Evolutionary conservation across 2,888 invertebrate species (phyloP).

Genomic region (Eurytoma californica): DNA sequence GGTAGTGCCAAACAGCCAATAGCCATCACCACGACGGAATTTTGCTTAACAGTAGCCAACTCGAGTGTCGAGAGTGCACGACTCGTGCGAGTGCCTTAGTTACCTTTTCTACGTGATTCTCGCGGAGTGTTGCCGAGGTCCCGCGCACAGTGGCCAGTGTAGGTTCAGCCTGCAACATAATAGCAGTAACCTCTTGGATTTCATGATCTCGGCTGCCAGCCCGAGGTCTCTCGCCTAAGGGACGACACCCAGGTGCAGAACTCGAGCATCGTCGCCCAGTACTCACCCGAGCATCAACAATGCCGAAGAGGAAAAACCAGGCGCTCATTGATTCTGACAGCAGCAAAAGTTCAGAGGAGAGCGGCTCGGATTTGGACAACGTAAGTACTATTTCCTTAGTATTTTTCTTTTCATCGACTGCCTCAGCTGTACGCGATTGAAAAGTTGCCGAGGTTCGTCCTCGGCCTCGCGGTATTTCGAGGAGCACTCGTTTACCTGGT

Average conservation of each 20-base stretch:
- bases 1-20: too few relatives aligned
- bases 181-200: not conserved
- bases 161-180: too few relatives aligned
- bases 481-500: not conserved
- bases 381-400: slow-evolving; percentile 78
- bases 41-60: too few relatives aligned
- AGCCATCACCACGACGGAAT: too few relatives aligned
- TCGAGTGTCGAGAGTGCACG: too few relatives aligned
- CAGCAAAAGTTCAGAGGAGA: slow-evolving; percentile 82
- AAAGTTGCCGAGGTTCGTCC: too few relatives aligned
- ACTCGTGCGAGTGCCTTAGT: too few relatives aligned
- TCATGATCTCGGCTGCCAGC: not conserved
- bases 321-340: slow-evolving; percentile 89
- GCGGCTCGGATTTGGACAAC: slow-evolving; percentile 88
- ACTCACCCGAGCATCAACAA: slow-evolving; percentile 65
- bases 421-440: not conserved
- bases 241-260: not conserved
- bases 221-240: not conserved
- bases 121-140: too few relatives aligned
- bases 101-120: too few relatives aligned
- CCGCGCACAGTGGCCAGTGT: too few relatives aligned
- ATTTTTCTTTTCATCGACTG: not conserved
- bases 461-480: not conserved
- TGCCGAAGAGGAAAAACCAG: slow-evolving; percentile 91
- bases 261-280: not conserved